phyloP scores from a whole-genome alignment of 2,797 vertebrate genomes.

The Galaxias olidus region DNA sequence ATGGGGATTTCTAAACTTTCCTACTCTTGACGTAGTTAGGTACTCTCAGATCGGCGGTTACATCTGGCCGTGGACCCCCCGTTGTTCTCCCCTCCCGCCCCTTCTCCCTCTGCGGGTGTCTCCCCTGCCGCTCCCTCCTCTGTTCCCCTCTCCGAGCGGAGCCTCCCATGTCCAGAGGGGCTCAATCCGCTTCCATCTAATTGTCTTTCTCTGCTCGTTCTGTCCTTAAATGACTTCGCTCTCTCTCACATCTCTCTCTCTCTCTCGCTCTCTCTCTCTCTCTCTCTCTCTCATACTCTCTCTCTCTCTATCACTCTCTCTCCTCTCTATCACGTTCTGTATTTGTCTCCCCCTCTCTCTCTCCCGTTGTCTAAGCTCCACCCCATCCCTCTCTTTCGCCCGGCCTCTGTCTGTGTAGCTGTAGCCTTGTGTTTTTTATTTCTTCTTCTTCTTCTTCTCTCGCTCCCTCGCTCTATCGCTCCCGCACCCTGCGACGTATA shows the following conservation, averaged over 20 bases:
- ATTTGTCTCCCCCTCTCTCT: constrained; percentile 60
- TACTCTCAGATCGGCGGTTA: not conserved
- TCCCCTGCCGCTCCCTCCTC: too few species aligned
- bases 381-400: constrained; percentile 58
- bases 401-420: constrained; percentile 78
- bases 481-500: constrained; percentile 80
- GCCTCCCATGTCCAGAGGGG: constrained; percentile 31
- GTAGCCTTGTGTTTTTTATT: constrained; percentile 71
- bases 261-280: constrained; percentile 9
- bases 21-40: constrained; percentile 21
- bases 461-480: constrained; percentile 44
- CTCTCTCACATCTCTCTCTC: constrained; percentile 50
- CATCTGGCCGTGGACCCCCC: not conserved
- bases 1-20: constrained; percentile 62
- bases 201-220: constrained; percentile 75
- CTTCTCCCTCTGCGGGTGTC: not conserved
- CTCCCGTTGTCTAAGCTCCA: too few species aligned
- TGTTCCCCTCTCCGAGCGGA: too few species aligned
- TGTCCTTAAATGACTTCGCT: constrained; percentile 77
- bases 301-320: constrained; percentile 72
- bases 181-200: constrained; percentile 71
- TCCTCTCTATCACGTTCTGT: constrained; percentile 68
- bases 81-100: not conserved
- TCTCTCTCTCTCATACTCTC: constrained; percentile 8
- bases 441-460: not conserved